Evolutionary conservation across 2,888 invertebrate species (phyloP), one percentile per base, ranked within the genome.

Genomic region (Cotesia congregata): DNA sequence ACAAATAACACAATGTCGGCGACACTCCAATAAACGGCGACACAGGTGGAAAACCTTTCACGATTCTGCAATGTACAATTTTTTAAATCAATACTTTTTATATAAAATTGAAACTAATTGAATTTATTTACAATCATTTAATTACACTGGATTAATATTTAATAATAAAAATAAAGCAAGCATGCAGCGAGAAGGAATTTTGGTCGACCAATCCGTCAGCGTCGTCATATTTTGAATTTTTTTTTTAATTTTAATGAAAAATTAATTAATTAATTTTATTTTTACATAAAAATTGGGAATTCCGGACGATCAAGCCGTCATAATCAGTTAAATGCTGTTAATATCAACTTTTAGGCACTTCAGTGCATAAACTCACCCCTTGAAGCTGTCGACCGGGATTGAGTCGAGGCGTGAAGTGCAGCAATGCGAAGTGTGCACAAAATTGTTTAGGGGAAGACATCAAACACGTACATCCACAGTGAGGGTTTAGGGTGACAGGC

Each of bases 1-100:
- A 93, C 86, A 99, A 93, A 90, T 98, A 98, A 90, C 99, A 99
- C 64, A 98, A 92, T 2, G 98, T 98, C n/a, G 98, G 98, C 88
- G 97, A 98, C 72, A 98, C 98, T 82, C 98, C 98, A 84, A 99
- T 98, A 91, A 98, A 99, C 5, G 98, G 98, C 67, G 98, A 97
- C 2, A 98, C 97, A 38, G 98, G 98, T 67, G 98, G 98, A 90
- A 98, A 97, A 82, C 97, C 97, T 91, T 98, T 97, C 83, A 97
- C 95, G 89, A 97, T 96, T 91, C 97, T 98, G 93, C 82, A 92
- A 89, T 9, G 6, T 39, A 69, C 4, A 61, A 20, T n/a, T 9
- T 59, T 38, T 39, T 15, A 71, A 67, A 17, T 6, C n/a, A 5
- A 0, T 9, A 15, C 40, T 15, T 38, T 3, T 40, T 39, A 5